These are phyloP conservation scores for Rosalia funebris DNA, from an alignment of 2,888 invertebrate species.

Conservation along the genomic window DNA sequence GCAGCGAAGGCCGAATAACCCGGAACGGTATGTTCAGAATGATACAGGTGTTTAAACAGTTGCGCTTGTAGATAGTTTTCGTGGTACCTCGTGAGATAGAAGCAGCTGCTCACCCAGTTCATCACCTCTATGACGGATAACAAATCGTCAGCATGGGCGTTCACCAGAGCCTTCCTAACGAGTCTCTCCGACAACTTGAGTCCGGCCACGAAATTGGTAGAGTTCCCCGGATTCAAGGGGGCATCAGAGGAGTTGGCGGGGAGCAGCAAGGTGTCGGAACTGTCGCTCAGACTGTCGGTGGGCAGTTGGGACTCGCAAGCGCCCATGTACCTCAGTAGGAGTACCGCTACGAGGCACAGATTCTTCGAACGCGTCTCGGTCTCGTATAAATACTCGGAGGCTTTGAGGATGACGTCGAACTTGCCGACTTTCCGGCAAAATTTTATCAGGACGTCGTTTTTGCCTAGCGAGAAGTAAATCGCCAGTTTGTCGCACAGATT, in stretches of 20 bases:
- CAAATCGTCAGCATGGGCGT: conserved; percentile 38
- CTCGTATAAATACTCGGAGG: conserved; percentile 42
- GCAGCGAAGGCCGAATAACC: conserved; percentile 36
- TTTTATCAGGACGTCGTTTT: conserved; percentile 43
- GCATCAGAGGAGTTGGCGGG: not conserved
- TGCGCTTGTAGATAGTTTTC: conserved; percentile 25
- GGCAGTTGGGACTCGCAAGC: conserved; percentile 6
- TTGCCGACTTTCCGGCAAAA: conserved; percentile 45
- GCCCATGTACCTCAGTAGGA: conserved; percentile 47
- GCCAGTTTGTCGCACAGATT: conserved; percentile 46
- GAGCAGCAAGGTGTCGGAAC: conserved; percentile 13
- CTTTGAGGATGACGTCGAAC: conserved; percentile 42
- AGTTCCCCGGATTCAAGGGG: not conserved
- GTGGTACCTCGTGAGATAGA: conserved; percentile 36
- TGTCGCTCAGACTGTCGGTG: conserved; percentile 18
- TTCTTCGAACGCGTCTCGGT: conserved; percentile 37
- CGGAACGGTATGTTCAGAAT: conserved; percentile 32
- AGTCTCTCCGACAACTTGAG: conserved; percentile 45
- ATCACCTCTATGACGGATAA: conserved; percentile 42
- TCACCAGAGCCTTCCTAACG: conserved; percentile 45
- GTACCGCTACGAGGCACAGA: conserved; percentile 46
- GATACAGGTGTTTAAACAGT: conserved; percentile 34
- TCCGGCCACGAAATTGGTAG: conserved; percentile 32
- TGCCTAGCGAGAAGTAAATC: conserved; percentile 37
- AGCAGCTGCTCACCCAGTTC: conserved; percentile 45